Evolutionary conservation across 2,888 invertebrate genomes (phyloP).

Genomic region (Celastrina argiolus): DNA sequence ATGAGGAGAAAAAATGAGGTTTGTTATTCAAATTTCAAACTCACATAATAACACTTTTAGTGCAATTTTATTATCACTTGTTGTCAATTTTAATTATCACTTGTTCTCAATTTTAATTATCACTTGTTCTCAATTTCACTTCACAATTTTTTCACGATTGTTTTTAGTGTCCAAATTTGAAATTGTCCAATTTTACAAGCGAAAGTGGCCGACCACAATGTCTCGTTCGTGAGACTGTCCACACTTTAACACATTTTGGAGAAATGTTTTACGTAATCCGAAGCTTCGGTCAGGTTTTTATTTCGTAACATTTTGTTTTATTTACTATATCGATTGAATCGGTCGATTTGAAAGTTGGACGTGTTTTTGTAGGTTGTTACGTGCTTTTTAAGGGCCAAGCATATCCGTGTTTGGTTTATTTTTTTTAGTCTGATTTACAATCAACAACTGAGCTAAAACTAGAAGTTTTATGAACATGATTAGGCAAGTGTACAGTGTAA

Average conservation of each 20-base stretch:
- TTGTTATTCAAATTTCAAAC: background rate
- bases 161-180: slow-evolving; percentile 8
- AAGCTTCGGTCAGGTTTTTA: slow-evolving; percentile 11
- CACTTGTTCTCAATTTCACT: slow-evolving; percentile 18
- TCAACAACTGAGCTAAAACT: background rate
- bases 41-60: background rate
- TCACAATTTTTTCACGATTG: slow-evolving; percentile 15
- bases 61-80: background rate
- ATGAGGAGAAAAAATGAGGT: background rate
- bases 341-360: slow-evolving; percentile 19
- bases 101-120: no score
- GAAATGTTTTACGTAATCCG: slow-evolving; percentile 66
- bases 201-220: slow-evolving; percentile 54
- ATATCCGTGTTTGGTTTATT: background rate
- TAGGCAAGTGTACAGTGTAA: no score
- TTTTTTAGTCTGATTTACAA: no score
- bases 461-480: no score
- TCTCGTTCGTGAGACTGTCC: slow-evolving; percentile 51
- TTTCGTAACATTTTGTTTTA: slow-evolving; percentile 18
- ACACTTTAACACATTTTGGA: slow-evolving; percentile 50
- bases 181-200: slow-evolving; percentile 35
- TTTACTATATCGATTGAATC: slow-evolving; percentile 8
- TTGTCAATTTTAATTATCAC: no score
- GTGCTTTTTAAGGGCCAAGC: background rate
- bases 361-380: slow-evolving; percentile 1